phyloP scores from a whole-genome alignment of 1,140 invertebrate genomes.

The Harlomillsia oculata region DNA sequence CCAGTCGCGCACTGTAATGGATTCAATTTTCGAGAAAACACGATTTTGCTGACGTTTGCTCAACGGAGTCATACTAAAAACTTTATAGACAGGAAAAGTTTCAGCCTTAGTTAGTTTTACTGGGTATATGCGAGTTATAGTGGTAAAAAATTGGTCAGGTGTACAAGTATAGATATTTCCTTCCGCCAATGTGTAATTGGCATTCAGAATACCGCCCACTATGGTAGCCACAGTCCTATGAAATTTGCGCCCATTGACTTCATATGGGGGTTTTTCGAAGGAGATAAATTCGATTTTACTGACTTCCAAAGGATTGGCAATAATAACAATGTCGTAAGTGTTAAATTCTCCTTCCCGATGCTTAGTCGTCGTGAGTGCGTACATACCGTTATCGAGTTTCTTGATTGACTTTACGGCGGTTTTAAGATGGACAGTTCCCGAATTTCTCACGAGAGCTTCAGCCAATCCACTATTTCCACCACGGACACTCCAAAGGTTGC shows the following conservation, averaged over 20 bases:
- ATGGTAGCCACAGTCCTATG: constrained; percentile 49
- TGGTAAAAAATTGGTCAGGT: constrained; percentile 41
- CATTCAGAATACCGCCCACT: constrained; percentile 46
- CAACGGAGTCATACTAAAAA: constrained; percentile 48
- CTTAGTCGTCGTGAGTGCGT: background rate
- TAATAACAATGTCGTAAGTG: constrained; percentile 51
- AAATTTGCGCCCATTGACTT: background rate
- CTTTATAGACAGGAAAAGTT: constrained; percentile 46
- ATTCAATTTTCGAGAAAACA: constrained; percentile 46
- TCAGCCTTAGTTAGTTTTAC: constrained; percentile 21
- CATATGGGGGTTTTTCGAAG: constrained; percentile 35
- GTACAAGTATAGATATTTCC: constrained; percentile 46
- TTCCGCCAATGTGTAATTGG: constrained; percentile 28
- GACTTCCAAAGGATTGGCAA: constrained; percentile 47
- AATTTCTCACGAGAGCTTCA: constrained; percentile 41
- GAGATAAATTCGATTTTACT: constrained; percentile 40
- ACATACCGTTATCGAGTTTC: constrained; percentile 10
- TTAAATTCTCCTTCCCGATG: background rate
- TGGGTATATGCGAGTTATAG: constrained; percentile 36
- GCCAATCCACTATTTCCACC: constrained; percentile 53
- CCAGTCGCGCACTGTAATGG: constrained; percentile 45
- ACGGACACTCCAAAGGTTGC: constrained; percentile 50
- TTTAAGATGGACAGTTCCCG: constrained; percentile 32
- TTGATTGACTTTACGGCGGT: constrained; percentile 9
- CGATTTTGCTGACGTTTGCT: constrained; percentile 41